Evolutionary conservation across 1,140 invertebrate species (phyloP).

Genomic region (Drosophila albomicans): DNA sequence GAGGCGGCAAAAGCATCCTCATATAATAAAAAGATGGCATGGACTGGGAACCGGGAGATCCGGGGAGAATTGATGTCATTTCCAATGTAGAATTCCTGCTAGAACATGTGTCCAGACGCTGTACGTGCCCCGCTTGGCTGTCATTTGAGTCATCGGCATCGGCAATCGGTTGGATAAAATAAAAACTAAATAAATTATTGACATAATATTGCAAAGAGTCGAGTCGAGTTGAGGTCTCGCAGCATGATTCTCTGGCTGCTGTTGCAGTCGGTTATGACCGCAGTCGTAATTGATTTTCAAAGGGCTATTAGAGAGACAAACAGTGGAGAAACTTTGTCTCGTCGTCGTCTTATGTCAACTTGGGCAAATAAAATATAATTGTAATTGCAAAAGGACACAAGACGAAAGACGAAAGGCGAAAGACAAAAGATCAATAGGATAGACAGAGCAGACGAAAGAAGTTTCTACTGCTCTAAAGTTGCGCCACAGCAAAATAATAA

Average conservation of each 20-base stretch:
- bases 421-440: slow-evolving; percentile 80
- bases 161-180: slow-evolving; percentile 26
- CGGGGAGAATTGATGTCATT: slow-evolving; percentile 76
- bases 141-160: not conserved
- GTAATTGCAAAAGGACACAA: slow-evolving; percentile 80
- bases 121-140: slow-evolving; percentile 62
- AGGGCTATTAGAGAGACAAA: slow-evolving; percentile 51
- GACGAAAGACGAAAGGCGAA: slow-evolving; percentile 51
- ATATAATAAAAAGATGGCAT: slow-evolving; percentile 39
- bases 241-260: slow-evolving; percentile 4
- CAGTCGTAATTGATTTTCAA: slow-evolving; percentile 77
- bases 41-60: slow-evolving; percentile 17
- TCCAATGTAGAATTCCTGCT: slow-evolving; percentile 76
- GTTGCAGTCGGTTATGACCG: slow-evolving; percentile 57
- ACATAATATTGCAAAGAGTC: slow-evolving; percentile 63
- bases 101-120: slow-evolving; percentile 76
- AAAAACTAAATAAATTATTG: slow-evolving; percentile 77
- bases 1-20: slow-evolving; percentile 43
- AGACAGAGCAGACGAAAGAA: slow-evolving; percentile 17
- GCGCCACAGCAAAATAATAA: slow-evolving; percentile 54
- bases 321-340: slow-evolving; percentile 36
- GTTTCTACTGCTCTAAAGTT: slow-evolving; percentile 40
- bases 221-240: not conserved
- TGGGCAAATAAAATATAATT: slow-evolving; percentile 82
- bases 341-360: slow-evolving; percentile 61